phyloP scores from a whole-genome alignment of 2,113 vertebrate genomes.

The Leptosomus discolor region DNA sequence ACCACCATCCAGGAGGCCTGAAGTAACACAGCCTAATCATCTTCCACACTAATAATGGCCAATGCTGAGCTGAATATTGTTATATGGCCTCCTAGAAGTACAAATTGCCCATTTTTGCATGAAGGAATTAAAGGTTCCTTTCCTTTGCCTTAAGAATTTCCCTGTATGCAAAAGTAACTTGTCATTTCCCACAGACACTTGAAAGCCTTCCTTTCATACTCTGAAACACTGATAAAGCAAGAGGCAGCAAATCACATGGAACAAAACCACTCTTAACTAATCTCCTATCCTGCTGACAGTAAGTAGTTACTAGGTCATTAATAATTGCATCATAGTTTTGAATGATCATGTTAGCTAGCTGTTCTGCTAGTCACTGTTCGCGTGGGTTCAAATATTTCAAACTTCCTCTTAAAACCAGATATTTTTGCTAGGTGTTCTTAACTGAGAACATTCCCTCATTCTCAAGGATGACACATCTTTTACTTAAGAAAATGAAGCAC shows the following conservation, averaged over 20 bases:
- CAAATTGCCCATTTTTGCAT: neutral
- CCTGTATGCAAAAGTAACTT: neutral
- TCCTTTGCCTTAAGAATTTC: neutral
- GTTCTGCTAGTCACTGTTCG: neutral
- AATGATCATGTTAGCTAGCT: neutral
- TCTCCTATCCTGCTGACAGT: neutral
- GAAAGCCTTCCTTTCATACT: neutral
- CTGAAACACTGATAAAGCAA: neutral
- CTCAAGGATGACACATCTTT: neutral
- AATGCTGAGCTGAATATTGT: neutral
- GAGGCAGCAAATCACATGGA: neutral
- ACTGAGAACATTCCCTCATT: neutral
- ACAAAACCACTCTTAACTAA: neutral
- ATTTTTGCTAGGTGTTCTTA: neutral
- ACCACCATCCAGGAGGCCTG: neutral
- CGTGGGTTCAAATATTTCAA: neutral
- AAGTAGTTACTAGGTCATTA: neutral
- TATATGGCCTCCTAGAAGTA: neutral
- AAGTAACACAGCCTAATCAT: neutral
- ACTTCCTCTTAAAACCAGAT: neutral
- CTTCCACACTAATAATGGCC: neutral
- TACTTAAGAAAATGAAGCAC: neutral
- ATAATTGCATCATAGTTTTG: neutral
- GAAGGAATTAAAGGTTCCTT: neutral
- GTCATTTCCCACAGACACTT: neutral